Conservation (phyloP, 2,113 vertebrate species). For the Aythya baeri region DNA sequence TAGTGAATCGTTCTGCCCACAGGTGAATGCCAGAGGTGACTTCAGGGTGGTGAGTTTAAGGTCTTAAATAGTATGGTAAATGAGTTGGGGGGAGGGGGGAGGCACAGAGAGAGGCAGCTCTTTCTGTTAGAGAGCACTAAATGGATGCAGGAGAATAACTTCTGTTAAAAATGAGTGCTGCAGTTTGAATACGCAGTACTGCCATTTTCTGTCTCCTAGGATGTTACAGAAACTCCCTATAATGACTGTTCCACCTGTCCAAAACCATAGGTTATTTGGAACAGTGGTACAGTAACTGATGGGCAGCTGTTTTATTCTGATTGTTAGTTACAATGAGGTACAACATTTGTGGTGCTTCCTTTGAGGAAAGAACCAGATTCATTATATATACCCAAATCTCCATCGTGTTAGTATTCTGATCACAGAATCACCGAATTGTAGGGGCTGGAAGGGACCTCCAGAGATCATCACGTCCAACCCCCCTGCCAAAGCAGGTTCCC, state of each 20-base stretch:
- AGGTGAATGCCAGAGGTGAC: not conserved
- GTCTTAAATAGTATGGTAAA: not conserved
- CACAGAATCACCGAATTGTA: no score
- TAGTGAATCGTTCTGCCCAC: not conserved
- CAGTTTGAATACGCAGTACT: not conserved
- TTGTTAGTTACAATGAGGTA: not conserved
- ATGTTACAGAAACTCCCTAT: not conserved
- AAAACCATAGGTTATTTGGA: not conserved
- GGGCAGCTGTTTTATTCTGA: conserved; percentile 3
- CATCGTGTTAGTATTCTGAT: not conserved
- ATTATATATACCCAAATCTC: not conserved
- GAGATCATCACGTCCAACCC: no score
- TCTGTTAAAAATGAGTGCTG: not conserved
- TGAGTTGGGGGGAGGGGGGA: no score
- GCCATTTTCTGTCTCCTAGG: not conserved
- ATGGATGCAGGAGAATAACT: not conserved
- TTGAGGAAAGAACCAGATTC: not conserved
- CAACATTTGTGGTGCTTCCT: not conserved
- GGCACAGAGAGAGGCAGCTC: not conserved
- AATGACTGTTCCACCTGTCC: not conserved
- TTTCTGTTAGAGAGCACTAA: not conserved
- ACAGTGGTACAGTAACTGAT: not conserved
- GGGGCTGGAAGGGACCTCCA: no score
- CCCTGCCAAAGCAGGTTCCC: no score
- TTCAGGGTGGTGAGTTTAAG: not conserved